Evolutionary conservation across 2,888 invertebrate genomes (phyloP).

Genomic region (Nymphalis urticae): DNA sequence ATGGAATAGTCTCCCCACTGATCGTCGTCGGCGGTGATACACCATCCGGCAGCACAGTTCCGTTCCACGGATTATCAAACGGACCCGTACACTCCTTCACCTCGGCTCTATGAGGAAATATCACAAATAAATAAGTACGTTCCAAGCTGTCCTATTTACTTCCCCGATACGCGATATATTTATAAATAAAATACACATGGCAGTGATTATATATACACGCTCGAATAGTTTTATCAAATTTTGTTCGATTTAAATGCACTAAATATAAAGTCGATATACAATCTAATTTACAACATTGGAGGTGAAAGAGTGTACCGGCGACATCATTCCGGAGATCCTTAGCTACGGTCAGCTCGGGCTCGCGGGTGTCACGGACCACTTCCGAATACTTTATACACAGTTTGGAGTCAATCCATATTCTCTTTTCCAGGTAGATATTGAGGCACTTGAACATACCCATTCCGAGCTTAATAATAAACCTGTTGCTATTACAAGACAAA

Average conservation of each 20-base stretch:
- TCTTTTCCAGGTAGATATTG: constrained; percentile 18
- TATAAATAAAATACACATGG: constrained; percentile 53
- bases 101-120: constrained; percentile 19
- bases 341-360: constrained; percentile 48
- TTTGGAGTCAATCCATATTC: constrained; percentile 11
- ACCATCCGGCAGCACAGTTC: constrained; percentile 13
- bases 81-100: constrained; percentile 25
- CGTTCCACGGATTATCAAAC: constrained; percentile 24
- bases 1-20: constrained; percentile 10
- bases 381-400: constrained; percentile 12
- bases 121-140: constrained; percentile 61
- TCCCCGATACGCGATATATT: constrained; percentile 51
- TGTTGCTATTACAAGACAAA: neutral
- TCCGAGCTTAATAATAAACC: constrained; percentile 10
- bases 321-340: constrained; percentile 52
- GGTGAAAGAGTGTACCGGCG: constrained; percentile 60
- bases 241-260: constrained; percentile 72
- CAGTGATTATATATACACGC: constrained; percentile 63
- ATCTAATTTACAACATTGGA: constrained; percentile 39
- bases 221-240: constrained; percentile 49
- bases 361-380: constrained; percentile 43
- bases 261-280: constrained; percentile 42
- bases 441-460: constrained; percentile 31
- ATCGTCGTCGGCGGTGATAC: constrained; percentile 25
- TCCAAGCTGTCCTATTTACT: constrained; percentile 54